Conservation (phyloP, 2,113 vertebrate genomes). For the Pelusios castaneus region DNA sequence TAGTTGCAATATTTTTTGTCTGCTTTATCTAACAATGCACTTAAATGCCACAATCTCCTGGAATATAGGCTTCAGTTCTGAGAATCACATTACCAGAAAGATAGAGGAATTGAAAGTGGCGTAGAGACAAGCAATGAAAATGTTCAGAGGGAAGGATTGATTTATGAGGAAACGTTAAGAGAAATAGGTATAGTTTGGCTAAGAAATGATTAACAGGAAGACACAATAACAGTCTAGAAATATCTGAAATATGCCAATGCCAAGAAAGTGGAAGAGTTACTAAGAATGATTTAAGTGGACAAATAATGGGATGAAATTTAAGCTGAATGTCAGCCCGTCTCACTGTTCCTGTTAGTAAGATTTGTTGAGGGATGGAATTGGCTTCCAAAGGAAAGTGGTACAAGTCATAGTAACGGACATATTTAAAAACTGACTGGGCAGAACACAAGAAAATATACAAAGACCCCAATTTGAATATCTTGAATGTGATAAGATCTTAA, state of each 20-base stretch:
- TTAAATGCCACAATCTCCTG: background rate
- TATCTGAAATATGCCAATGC: background rate
- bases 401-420: background rate
- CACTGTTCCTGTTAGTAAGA: background rate
- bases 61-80: fast-evolving
- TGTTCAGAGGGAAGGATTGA: background rate
- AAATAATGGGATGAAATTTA: background rate
- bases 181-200: background rate
- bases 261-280: background rate
- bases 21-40: background rate
- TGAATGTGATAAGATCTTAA: background rate
- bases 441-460: background rate
- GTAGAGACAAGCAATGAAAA: background rate
- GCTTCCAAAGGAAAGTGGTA: background rate
- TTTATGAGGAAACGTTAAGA: background rate
- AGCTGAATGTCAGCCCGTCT: background rate
- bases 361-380: background rate
- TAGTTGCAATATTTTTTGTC: background rate
- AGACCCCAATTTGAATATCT: background rate
- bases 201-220: background rate
- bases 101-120: background rate
- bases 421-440: background rate
- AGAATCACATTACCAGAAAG: background rate
- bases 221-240: background rate
- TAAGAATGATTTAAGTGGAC: background rate